Conservation (phyloP, 2,797 vertebrate genomes). For the Smutsia temminckii region DNA sequence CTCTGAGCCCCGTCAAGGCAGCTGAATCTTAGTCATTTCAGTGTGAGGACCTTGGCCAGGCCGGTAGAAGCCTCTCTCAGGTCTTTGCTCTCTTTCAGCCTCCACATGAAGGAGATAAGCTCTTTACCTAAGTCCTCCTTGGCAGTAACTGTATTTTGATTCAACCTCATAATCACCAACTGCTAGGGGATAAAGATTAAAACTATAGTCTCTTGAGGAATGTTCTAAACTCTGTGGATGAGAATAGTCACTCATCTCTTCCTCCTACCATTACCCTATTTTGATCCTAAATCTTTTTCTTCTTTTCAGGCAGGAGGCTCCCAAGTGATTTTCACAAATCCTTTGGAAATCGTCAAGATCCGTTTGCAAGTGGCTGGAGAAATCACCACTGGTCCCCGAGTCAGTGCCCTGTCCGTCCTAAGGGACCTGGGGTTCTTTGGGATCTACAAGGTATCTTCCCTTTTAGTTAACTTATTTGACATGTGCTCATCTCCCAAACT, state of each 20-base stretch:
- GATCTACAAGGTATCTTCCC: conserved; percentile 90
- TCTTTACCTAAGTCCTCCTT: neutral
- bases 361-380: conserved; percentile 94
- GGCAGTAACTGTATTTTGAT: neutral
- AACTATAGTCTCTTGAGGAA: neutral
- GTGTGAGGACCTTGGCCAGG: neutral
- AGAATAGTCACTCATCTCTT: neutral
- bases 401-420: conserved; percentile 91
- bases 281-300: conserved; percentile 42
- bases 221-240: neutral
- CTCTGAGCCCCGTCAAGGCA: neutral
- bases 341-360: conserved; percentile 95
- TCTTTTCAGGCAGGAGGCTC: conserved; percentile 90
- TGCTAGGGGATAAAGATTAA: neutral
- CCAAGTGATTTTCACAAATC: conserved; percentile 95
- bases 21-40: neutral
- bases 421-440: conserved; percentile 92
- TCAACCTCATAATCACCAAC: neutral
- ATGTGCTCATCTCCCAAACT: neutral
- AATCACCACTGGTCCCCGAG: conserved; percentile 91
- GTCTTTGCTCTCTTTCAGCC: neutral
- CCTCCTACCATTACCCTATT: neutral
- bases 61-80: neutral
- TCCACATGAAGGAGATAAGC: neutral
- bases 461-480: neutral